Evolutionary conservation across 2,888 invertebrate genomes (phyloP), one percentile per base, ranked within the genome.

Genomic region (Eupelmus urozonus): DNA sequence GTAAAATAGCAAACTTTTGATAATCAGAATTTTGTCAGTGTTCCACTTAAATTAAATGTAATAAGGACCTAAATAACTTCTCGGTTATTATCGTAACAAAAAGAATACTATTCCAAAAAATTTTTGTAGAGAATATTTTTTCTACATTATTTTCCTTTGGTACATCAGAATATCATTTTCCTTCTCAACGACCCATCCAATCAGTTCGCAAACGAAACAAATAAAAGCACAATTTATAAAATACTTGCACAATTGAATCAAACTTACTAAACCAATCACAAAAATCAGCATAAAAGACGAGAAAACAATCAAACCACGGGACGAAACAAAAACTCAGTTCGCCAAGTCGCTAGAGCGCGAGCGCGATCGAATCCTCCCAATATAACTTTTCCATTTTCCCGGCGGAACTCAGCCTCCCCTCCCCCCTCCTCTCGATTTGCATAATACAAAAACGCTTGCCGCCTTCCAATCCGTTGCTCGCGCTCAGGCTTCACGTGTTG

Each of bases 371-470:
- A 23, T 25, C 23, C 16, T n/a, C 13, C 42, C 40, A 57, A 67
- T 67, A 55, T 40, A 67, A 67, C 55, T 34, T 53, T 53, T 34
- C 66, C 51, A 51, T 53, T 66, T 51, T 53, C 66, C 57, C 27
- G 2, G 13, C 20, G 13, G 2, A 45, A 45, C 45, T 45, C 53
- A 13, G 27, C 57, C 27, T 7, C 2, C 27, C 11, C 57, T 20
- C 13, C 16, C 13, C 16, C 27, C 27, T 16, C 57, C 13, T 13
- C 27, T 27, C 16, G 57, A 57, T 57, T 57, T 45, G 20, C 63
- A 40, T 63, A 42, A 62, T 27, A 42, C 40, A 62, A 40, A 42
- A 62, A 62, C 57, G 13, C 5, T 27, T 27, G 11, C 42, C 55
- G 23, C 9, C 4, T 53, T 65, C 51, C 20, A 65, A 27, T 29